Conservation (phyloP, 2,888 invertebrate genomes). For the Clusia tigrina region DNA sequence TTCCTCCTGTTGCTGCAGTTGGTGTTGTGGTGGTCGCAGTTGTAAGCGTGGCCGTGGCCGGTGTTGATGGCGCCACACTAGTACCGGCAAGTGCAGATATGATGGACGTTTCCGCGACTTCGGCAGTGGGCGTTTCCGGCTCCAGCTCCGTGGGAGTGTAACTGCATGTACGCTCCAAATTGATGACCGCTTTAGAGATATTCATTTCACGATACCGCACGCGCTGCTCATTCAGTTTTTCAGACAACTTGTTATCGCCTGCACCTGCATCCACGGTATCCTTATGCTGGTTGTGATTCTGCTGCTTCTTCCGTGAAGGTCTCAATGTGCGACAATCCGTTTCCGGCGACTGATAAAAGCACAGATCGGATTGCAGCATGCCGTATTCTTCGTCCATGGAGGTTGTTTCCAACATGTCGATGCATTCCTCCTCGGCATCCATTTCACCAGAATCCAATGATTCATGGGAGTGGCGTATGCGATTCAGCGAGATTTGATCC, state of each 20-base stretch:
- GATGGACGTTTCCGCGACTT: conserved; percentile 32
- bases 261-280: conserved; percentile 34
- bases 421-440: conserved; percentile 70
- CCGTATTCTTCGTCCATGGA: conserved; percentile 65
- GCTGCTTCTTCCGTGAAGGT: conserved; percentile 56
- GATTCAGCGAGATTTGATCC: conserved; percentile 63
- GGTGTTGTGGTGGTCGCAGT: conserved; percentile 25
- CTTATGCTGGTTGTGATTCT: conserved; percentile 37
- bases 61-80: background rate
- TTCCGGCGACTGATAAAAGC: conserved; percentile 61
- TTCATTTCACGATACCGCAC: conserved; percentile 55
- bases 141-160: conserved; percentile 9
- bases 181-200: conserved; percentile 55
- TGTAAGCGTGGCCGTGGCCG: conserved; percentile 2
- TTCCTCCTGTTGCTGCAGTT: conserved; percentile 28
- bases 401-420: conserved; percentile 62
- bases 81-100: background rate
- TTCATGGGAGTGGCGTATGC: conserved; percentile 72
- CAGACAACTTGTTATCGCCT: conserved; percentile 31
- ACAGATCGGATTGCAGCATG: conserved; percentile 60
- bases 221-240: conserved; percentile 41
- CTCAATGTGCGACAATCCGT: conserved; percentile 58
- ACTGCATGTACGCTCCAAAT: conserved; percentile 39
- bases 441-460: conserved; percentile 75
- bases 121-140: conserved; percentile 20